Evolutionary conservation across 2,113 vertebrate species (phyloP), one percentile per base, ranked within the genome.

Genomic region (Climacteris rufus): DNA sequence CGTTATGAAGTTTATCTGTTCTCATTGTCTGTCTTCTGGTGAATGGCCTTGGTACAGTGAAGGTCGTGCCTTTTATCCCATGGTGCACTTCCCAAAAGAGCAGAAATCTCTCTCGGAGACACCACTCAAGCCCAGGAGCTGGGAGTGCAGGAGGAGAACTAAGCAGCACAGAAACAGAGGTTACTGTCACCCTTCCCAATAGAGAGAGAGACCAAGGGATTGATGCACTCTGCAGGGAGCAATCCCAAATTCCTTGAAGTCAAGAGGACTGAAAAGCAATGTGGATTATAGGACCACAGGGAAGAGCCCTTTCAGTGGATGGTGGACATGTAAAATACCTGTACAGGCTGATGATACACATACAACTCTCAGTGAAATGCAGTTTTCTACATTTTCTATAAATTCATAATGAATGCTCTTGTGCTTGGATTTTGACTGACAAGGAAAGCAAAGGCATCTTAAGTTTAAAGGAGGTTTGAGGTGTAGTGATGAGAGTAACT

Each of bases 101-200:
- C 37, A 40, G 69, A 28, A 42, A 22, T 66, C n/a, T 39, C 61
- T 21, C 17, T 39, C 33, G 68, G 42, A 57, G 79, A 15, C 15
- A 21, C 2, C 31, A 5, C 59, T 40, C 0, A 1, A 37, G 47
- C 21, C 33, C 53, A 28, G 82, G 42, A 53, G 30, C 4, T 0
- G 21, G 35, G 31, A 40, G 15, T 5, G 47, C 28, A 23, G 70
- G 30, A 52, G 39, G 22, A 83, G 39, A 40, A 22, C 12, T 1
- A 1, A 59, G 25, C 54, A 63, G 70, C 28, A 5, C 0, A 0
- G 44, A 64, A 64, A 33, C 0, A 25, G 42, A 56, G 78, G 30
- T 63, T 42, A 33, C 35, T 27, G 37, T 21, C 56, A 37, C 27
- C 37, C 28, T 39, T 31, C 8, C 23, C 52, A 18, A 6, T 1